Evolutionary conservation across 2,888 invertebrate species (phyloP).

Genomic region (Acleris cristana): DNA sequence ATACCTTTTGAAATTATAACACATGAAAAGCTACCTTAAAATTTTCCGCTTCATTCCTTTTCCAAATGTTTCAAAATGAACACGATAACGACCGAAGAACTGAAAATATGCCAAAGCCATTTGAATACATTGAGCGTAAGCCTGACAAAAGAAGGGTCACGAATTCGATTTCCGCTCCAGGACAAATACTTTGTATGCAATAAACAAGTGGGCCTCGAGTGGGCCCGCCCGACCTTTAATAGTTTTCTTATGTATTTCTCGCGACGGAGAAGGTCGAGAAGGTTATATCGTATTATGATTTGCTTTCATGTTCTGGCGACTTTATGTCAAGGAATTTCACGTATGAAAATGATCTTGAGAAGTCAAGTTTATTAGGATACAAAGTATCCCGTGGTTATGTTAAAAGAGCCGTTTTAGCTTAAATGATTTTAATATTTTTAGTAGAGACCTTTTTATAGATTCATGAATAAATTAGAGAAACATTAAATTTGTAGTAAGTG

Average conservation of each 20-base stretch:
- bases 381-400: no score
- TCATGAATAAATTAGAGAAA: no score
- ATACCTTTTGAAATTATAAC: background rate
- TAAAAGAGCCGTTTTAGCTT: no score
- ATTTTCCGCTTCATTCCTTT: background rate
- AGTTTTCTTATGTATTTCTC: constrained; percentile 19
- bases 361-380: no score
- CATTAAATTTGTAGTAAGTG: no score
- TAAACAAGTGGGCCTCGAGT: constrained; percentile 30
- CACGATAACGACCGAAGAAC: constrained; percentile 22
- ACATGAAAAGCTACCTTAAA: background rate
- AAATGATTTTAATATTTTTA: no score
- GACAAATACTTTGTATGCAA: constrained; percentile 34
- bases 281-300: constrained; percentile 7
- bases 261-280: constrained; percentile 17
- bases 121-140: constrained; percentile 33
- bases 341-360: no score
- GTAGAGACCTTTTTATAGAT: no score
- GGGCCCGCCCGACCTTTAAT: constrained; percentile 21
- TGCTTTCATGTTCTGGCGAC: no score
- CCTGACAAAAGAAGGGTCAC: constrained; percentile 35
- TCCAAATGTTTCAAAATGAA: constrained; percentile 23
- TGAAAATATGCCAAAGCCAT: constrained; percentile 32
- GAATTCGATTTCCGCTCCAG: constrained; percentile 35
- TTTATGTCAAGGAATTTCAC: no score